A percentile compares a stretch with the other conserved stretches of the same genome.
These are phyloP conservation scores for Stratiomys singularior DNA, from an alignment of 2,888 invertebrate species.

Conservation along the genomic window DNA sequence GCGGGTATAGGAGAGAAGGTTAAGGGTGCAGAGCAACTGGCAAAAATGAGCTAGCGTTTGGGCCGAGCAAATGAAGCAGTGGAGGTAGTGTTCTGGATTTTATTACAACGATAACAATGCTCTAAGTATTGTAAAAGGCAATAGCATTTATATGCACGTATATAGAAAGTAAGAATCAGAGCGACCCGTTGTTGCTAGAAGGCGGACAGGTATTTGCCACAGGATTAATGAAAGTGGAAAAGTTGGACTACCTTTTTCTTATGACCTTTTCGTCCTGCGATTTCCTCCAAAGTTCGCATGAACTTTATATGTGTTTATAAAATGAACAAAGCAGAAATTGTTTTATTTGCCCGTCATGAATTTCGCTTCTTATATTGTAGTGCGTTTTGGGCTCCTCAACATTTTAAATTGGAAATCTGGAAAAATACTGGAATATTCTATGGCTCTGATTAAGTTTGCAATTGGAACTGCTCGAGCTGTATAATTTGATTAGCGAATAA, in stretches of 20 bases:
- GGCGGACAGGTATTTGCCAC: background rate
- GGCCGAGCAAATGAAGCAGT: background rate
- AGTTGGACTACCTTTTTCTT: background rate
- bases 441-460: no score
- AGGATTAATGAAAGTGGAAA: constrained; percentile 18
- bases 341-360: background rate
- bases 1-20: no score
- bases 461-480: no score
- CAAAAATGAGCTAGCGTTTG: background rate
- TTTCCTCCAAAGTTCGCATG: background rate
- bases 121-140: constrained; percentile 29
- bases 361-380: background rate
- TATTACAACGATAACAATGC: constrained; percentile 40
- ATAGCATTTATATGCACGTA: background rate
- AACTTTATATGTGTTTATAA: background rate
- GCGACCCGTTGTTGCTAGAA: background rate
- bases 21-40: background rate
- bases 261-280: background rate
- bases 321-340: background rate
- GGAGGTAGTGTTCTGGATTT: constrained; percentile 16
- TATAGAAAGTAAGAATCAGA: background rate
- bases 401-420: no score
- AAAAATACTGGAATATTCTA: no score
- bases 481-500: no score
- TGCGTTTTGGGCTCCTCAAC: no score